phyloP scores from a whole-genome alignment of 2,113 vertebrate genomes.

The Lepus americanus region DNA sequence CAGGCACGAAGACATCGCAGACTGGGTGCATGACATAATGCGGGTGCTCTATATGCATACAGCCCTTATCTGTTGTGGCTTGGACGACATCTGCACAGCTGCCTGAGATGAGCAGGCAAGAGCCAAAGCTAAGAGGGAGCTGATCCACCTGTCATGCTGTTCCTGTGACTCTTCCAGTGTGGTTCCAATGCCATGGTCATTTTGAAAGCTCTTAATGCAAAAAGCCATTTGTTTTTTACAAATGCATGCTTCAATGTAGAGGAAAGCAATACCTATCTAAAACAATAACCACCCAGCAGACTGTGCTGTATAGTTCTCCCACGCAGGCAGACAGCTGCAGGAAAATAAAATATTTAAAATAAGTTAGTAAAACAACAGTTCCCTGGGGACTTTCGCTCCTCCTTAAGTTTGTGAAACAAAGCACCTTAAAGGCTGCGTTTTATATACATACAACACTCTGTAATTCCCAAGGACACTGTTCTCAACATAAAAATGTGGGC shows the following conservation, averaged over 20 bases:
- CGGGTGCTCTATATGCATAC: neutral
- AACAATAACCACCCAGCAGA: neutral
- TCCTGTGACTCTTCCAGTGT: constrained; percentile 74
- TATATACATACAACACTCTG: constrained; percentile 23
- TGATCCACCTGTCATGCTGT: constrained; percentile 78
- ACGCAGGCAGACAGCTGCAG: constrained; percentile 26
- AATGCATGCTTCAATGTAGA: constrained; percentile 24
- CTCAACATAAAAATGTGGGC: constrained; percentile 17
- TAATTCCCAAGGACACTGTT: constrained; percentile 62
- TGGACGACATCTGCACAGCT: neutral
- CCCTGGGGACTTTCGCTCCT: constrained; percentile 3
- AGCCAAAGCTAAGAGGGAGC: constrained; percentile 67
- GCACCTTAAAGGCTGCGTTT: constrained; percentile 39
- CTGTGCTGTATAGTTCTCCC: neutral
- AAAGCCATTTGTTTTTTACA: constrained; percentile 74
- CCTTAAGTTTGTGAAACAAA: constrained; percentile 53
- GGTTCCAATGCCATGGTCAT: constrained; percentile 49
- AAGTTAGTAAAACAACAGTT: constrained; percentile 58
- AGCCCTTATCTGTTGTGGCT: constrained; percentile 68
- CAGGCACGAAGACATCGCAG: constrained; percentile 6
- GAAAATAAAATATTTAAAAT: constrained; percentile 30
- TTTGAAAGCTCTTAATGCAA: constrained; percentile 39
- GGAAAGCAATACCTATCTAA: constrained; percentile 56
- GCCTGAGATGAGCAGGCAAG: constrained; percentile 58
- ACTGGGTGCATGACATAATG: neutral